Conservation (phyloP, 2,888 invertebrate genomes). For the Pheosia gnoma region DNA sequence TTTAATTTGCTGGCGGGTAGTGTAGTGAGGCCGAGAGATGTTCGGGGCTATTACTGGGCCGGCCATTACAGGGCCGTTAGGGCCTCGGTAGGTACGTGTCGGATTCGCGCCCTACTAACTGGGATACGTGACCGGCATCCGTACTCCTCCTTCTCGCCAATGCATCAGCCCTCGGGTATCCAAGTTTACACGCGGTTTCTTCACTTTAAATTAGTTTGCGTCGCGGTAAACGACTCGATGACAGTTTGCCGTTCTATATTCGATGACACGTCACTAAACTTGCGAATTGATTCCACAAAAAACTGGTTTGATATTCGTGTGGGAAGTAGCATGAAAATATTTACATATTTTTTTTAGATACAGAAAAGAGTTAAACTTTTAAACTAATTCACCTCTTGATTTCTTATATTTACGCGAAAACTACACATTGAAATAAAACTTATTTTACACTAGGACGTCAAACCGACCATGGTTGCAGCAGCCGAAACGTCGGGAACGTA, state of each 20-base stretch:
- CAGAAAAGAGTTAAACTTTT: too few relatives aligned
- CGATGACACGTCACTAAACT: slow-evolving; percentile 16
- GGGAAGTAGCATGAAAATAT: too few relatives aligned
- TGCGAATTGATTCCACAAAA: slow-evolving; percentile 7
- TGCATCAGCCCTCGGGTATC: slow-evolving; percentile 47
- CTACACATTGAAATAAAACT: too few relatives aligned
- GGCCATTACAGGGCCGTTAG: slow-evolving; percentile 76
- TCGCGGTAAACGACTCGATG: slow-evolving; percentile 23
- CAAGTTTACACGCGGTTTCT: slow-evolving; percentile 41
- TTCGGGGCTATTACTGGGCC: slow-evolving; percentile 66
- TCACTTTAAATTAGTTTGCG: slow-evolving; percentile 34
- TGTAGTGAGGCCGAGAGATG: slow-evolving; percentile 61
- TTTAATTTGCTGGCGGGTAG: slow-evolving; percentile 75
- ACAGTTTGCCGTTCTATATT: slow-evolving; percentile 24
- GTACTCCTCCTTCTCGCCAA: slow-evolving; percentile 40
- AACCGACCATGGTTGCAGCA: too few relatives aligned
- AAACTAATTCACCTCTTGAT: too few relatives aligned
- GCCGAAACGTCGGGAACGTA: too few relatives aligned
- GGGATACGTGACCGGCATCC: slow-evolving; percentile 69
- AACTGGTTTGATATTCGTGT: slow-evolving; percentile 15
- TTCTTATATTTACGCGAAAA: too few relatives aligned
- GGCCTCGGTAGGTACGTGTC: slow-evolving; percentile 70
- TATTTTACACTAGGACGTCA: too few relatives aligned
- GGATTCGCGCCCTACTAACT: slow-evolving; percentile 77
- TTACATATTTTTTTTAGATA: too few relatives aligned